phyloP scores from a whole-genome alignment of 2,113 vertebrate genomes.

The Pterocles burchelli region DNA sequence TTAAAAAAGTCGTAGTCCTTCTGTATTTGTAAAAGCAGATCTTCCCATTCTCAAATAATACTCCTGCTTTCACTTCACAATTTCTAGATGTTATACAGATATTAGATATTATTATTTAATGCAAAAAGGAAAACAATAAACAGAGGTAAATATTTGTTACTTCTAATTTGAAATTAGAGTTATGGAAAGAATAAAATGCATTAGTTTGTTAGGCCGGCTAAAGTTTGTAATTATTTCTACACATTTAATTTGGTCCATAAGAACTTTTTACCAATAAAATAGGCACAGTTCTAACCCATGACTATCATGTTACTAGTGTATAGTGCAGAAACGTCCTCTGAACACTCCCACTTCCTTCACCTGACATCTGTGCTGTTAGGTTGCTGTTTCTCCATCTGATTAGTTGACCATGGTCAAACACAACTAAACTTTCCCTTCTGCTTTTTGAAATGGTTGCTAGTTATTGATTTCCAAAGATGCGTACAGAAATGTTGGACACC shows the following conservation, averaged over 20 bases:
- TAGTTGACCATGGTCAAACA: not conserved
- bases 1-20: not conserved
- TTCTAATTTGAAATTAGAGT: not conserved
- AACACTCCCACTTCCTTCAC: not conserved
- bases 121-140: not conserved
- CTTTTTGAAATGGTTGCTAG: not conserved
- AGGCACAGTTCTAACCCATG: not conserved
- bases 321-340: not conserved
- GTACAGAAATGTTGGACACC: not conserved
- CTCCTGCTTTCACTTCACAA: not conserved
- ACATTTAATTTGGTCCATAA: not conserved
- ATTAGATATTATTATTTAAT: not conserved
- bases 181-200: not conserved
- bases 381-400: not conserved
- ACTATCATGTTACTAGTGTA: not conserved
- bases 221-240: not conserved
- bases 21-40: not conserved
- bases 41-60: not conserved
- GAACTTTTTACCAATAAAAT: not conserved
- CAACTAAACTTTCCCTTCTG: not conserved
- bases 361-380: not conserved
- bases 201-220: not conserved
- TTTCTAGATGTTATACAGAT: not conserved
- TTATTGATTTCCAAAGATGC: not conserved
- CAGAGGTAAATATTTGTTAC: not conserved